Percentiles rank a stretch among this genome's conserved stretches.
Conservation (phyloP, 1,140 invertebrate species). For the Drosophila oshimai region DNA sequence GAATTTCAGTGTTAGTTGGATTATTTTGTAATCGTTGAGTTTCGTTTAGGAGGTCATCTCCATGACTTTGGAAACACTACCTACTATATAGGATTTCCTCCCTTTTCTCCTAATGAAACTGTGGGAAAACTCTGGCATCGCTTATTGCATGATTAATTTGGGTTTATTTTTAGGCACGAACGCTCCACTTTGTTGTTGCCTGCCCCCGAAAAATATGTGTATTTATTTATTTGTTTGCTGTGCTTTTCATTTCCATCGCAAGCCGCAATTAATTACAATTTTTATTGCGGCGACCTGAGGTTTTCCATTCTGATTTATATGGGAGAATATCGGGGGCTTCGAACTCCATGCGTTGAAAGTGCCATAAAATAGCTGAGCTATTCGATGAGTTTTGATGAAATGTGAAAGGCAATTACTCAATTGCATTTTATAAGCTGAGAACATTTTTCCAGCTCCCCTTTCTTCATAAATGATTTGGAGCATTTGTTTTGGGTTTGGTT, state of each 20-base stretch:
- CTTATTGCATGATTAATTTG: slow-evolving; percentile 63
- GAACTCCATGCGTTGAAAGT: slow-evolving; percentile 47
- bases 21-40: slow-evolving; percentile 50
- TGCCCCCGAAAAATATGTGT: slow-evolving; percentile 26
- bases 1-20: slow-evolving; percentile 16
- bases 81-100: slow-evolving; percentile 34
- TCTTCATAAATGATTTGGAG: slow-evolving; percentile 14
- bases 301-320: slow-evolving; percentile 68
- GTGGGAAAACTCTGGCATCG: slow-evolving; percentile 48
- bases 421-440: slow-evolving; percentile 71
- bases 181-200: slow-evolving; percentile 26
- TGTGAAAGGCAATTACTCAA: slow-evolving; percentile 70
- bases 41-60: slow-evolving; percentile 28
- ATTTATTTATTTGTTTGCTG: slow-evolving; percentile 57
- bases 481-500: slow-evolving; percentile 5
- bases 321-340: slow-evolving; percentile 47
- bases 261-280: slow-evolving; percentile 74
- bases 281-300: slow-evolving; percentile 73
- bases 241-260: slow-evolving; percentile 51
- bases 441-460: slow-evolving; percentile 20
- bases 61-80: slow-evolving; percentile 4
- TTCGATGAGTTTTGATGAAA: slow-evolving; percentile 62
- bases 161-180: slow-evolving; percentile 64
- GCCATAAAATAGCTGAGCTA: slow-evolving; percentile 69
- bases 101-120: slow-evolving; percentile 6